These are phyloP conservation scores for Oryzias javanicus DNA, from an alignment of 2,113 vertebrate genomes.

Conservation along the genomic window DNA sequence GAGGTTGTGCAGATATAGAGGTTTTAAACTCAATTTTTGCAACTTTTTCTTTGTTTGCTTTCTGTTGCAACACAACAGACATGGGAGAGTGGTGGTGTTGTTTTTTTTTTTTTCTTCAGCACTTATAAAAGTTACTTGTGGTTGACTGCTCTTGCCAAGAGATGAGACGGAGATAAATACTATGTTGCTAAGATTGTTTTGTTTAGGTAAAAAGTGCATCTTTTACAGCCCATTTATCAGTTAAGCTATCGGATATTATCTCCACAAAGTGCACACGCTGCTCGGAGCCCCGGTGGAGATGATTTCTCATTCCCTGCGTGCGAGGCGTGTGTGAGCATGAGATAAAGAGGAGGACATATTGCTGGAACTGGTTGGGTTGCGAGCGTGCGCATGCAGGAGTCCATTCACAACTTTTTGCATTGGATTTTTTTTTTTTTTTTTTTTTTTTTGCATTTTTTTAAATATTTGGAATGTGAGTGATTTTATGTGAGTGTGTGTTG, in stretches of 20 bases:
- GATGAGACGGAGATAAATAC: conserved; percentile 71
- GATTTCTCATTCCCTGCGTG: conserved; percentile 35
- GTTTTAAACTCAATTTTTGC: conserved; percentile 60
- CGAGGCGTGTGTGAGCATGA: conserved; percentile 21
- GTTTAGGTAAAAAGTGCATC: conserved; percentile 80
- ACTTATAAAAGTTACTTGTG: conserved; percentile 67
- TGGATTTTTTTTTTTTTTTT: not conserved
- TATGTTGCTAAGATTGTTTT: conserved; percentile 81
- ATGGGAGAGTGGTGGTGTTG: conserved; percentile 49
- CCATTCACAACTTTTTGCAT: conserved; percentile 1
- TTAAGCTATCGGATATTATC: conserved; percentile 72
- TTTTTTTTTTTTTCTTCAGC: conserved; percentile 51
- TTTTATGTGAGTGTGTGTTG: conserved; percentile 52
- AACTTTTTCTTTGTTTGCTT: conserved; percentile 25
- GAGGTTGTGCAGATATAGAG: conserved; percentile 62
- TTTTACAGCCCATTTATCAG: conserved; percentile 79
- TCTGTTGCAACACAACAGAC: conserved; percentile 66
- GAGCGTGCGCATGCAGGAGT: conserved; percentile 12
- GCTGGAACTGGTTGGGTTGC: conserved; percentile 34
- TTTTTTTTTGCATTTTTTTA: conserved; percentile 43
- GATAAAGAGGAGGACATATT: conserved; percentile 45
- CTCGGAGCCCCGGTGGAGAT: conserved; percentile 62
- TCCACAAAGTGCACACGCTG: conserved; percentile 68
- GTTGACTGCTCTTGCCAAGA: conserved; percentile 65
- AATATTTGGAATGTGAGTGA: conserved; percentile 39